Conservation (phyloP, 53 echinoderm and acorn worm genomes). For the Hippasteria phrygiana region DNA sequence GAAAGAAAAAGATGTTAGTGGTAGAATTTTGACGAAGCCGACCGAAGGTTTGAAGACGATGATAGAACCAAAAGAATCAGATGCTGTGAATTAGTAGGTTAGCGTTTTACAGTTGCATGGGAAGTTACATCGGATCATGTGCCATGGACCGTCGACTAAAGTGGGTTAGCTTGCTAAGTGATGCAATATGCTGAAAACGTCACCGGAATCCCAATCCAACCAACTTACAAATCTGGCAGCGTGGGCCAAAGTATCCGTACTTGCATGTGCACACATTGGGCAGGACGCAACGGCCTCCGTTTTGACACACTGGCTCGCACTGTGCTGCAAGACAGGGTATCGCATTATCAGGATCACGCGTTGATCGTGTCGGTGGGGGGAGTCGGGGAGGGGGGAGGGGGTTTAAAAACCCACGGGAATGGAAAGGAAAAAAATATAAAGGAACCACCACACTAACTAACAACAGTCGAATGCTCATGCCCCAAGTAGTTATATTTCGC, state of each 20-base stretch:
- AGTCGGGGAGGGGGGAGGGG: neutral
- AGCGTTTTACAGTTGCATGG: neutral
- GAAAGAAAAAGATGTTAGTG: neutral
- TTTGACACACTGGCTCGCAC: constrained; percentile 76
- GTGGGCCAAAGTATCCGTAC: constrained; percentile 84
- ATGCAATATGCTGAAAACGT: neutral
- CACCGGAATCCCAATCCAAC: constrained; percentile 8
- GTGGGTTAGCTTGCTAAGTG: constrained; percentile 12
- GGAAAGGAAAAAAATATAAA: neutral
- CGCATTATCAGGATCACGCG: constrained; percentile 46
- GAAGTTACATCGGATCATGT: neutral
- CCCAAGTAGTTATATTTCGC: neutral
- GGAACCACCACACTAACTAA: constrained; percentile 3
- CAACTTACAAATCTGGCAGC: constrained; percentile 91
- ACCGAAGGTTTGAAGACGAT: neutral
- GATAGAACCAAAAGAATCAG: neutral
- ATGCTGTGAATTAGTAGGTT: neutral
- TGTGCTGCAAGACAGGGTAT: constrained; percentile 74
- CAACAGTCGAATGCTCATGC: neutral
- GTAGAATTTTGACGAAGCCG: neutral
- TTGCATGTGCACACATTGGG: constrained; percentile 84
- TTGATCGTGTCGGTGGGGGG: constrained; percentile 15
- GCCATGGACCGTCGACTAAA: neutral
- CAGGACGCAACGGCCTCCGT: constrained; percentile 76
- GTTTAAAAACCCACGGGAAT: neutral